A percentile compares a stretch with the other conserved stretches of the same genome.
Conservation (phyloP, 1,140 invertebrate genomes). For the Muscidifurax raptorellus region DNA sequence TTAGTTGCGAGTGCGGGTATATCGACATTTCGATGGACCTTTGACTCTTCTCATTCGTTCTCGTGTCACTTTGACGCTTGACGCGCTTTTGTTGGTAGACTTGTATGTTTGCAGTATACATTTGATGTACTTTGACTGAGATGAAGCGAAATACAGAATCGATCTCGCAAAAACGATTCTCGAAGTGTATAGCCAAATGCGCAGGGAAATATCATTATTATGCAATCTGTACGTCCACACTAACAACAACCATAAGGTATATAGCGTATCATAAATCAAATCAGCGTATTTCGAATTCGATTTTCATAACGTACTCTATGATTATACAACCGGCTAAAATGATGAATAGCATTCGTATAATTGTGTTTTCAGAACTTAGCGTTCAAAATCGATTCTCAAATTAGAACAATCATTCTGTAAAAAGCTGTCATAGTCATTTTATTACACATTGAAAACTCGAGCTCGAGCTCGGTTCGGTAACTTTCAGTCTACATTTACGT, state of each 20-base stretch:
- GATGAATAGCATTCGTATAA: neutral
- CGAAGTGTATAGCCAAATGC: too few species aligned
- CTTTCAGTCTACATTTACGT: constrained; percentile 18
- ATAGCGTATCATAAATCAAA: too few species aligned
- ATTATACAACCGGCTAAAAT: too few species aligned
- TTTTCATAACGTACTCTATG: too few species aligned
- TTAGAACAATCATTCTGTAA: neutral
- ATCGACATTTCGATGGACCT: neutral
- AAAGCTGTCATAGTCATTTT: neutral
- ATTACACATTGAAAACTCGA: neutral
- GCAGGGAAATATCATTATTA: too few species aligned
- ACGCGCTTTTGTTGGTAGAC: neutral
- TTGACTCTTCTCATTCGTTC: neutral
- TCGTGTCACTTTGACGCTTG: too few species aligned
- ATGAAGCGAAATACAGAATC: neutral
- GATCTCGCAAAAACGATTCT: neutral
- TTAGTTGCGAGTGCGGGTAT: too few species aligned
- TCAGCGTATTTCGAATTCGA: too few species aligned
- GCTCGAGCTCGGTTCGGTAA: neutral
- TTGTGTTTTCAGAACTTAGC: neutral
- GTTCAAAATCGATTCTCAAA: neutral
- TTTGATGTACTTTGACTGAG: neutral
- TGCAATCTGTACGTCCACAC: too few species aligned
- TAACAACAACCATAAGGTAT: too few species aligned
- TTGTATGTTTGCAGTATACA: too few species aligned